Evolutionary conservation across 2,113 vertebrate species (phyloP).

Genomic region (Pseudolaguvia tuberculata): DNA sequence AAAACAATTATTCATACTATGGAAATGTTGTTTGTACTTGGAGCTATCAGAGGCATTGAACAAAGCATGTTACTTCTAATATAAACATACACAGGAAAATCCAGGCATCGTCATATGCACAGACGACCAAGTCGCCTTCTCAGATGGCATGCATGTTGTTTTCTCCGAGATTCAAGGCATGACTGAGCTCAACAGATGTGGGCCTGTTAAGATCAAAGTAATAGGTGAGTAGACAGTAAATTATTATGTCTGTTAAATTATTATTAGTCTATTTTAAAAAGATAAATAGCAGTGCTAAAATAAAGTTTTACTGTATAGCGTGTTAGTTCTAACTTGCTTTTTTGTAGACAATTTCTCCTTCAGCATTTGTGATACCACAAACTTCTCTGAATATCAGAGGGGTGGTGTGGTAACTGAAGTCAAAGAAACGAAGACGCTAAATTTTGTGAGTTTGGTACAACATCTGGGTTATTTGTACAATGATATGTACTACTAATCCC

Average conservation of each 20-base stretch:
- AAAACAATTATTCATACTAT: no score
- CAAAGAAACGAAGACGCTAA: conserved; percentile 54
- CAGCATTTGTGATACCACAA: conserved; percentile 76
- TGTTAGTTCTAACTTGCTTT: not conserved
- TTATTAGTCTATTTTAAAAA: not conserved
- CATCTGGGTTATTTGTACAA: not conserved
- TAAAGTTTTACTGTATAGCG: not conserved
- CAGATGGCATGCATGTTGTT: conserved; percentile 57
- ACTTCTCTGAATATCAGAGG: conserved; percentile 67
- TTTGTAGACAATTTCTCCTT: conserved; percentile 64
- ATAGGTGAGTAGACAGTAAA: conserved; percentile 70
- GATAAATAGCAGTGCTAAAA: not conserved
- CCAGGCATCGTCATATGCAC: conserved; percentile 73
- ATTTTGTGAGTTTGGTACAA: conserved; percentile 68
- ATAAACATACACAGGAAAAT: conserved; percentile 57
- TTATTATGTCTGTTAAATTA: no score
- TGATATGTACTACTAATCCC: not conserved
- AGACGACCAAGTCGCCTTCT: conserved; percentile 57
- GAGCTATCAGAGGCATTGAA: no score
- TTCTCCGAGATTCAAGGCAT: conserved; percentile 83
- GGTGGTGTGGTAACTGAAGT: conserved; percentile 74
- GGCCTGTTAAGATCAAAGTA: conserved; percentile 60
- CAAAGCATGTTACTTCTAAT: not conserved
- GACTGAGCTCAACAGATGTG: conserved; percentile 75
- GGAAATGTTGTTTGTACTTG: no score